Base-by-base conservation (phyloP, 2,888 invertebrate species). In the Xestia c-nigrum region DNA sequence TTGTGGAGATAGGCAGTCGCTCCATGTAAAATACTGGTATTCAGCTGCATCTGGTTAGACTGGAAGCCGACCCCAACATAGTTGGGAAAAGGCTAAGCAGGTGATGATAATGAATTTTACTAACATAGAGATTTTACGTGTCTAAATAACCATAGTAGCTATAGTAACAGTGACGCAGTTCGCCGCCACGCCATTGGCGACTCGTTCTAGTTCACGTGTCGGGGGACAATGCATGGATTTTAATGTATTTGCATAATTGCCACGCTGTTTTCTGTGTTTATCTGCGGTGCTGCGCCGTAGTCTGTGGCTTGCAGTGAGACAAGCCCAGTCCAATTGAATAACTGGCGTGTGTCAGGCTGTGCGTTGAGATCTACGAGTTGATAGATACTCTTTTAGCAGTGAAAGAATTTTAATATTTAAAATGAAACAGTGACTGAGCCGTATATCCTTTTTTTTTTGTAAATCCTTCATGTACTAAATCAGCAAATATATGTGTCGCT, bases 171-270 rank as follows among this genome's bases (percentile, higher is more conserved):
- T 47, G 72, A 71, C 66, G 74, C 73, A 72, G 72, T 77, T 73
- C 70, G 64, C 81, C 74, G 73, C 81, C 77, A 77, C 85, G 79
- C 86, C 83, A 88, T 88, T 79, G 83, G 78, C 86, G 75, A 77
- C 61, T 31, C 83, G 90, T 88, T 85, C 88, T 85, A 88, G 87
- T 88, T 89, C 90, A 91, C 91, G 91, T 89, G 88, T 68, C 87
- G 72, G 83, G 83, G 88, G 87, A 92, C 92, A 93, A 93, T 93
- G 90, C 89, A 80, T 85, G 88, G 89, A 87, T 90, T 90, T 90
- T 91, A 91, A 91, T 91, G 91, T 90, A 92, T 93, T 92, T 91
- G 90, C 92, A 93, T 93, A 92, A 93, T 93, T 90, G 89, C 88
- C 88, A 81, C 88, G 82, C 85, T 87, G 89, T 88, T 91, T 89